Evolutionary conservation across 2,113 vertebrate genomes (phyloP), one percentile per base, ranked within the genome.

Genomic region (Atherinomorus stipes): DNA sequence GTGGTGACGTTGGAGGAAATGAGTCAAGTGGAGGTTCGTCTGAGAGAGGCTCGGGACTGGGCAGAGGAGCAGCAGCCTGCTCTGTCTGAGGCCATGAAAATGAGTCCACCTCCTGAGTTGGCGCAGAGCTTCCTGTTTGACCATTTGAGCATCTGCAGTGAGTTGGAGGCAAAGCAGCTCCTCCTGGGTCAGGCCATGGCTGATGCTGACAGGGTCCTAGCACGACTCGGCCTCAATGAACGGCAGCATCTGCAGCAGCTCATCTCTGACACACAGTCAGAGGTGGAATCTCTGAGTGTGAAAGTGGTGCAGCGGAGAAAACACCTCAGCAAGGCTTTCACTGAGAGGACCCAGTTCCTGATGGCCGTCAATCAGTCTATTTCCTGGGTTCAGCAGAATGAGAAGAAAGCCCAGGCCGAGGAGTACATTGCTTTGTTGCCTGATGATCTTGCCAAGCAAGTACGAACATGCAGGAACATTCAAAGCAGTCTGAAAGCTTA

Each of bases 311-410:
- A 96, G 86, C 93, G 97, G 21, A 93, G 95, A 31, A 98, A 95
- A 80, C 95, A 97, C 81, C 88, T 99, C 22, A 99, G 96, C 89
- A 98, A 99, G 77, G 96, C 96, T 1, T 90, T 99, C 61, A 98
- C 97, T 0, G 97, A 99, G 94, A 96, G 96, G 57, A 95, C 95
- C 0, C 98, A 98, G 84, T 99, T 99, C 80, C 94, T 99, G 54
- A 92, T 96, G 94, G 96, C 96, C 0, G 92, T 97, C 21, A 91
- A 92, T 84, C 95, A 97, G 86, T 96, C 95, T 0, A 95, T 95
- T 64, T 95, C 93, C 75, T 97, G 98, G 90, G 96, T 99, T 59
- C 95, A 96, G 59, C 97, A 98, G 65, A 96, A 97, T 3, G 96
- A 97, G 85, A 95, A 95, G 53, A 97, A 96, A 85, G 90, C 96